Conservation (phyloP, 2,797 vertebrate genomes). For the Cirrhinus molitorella region DNA sequence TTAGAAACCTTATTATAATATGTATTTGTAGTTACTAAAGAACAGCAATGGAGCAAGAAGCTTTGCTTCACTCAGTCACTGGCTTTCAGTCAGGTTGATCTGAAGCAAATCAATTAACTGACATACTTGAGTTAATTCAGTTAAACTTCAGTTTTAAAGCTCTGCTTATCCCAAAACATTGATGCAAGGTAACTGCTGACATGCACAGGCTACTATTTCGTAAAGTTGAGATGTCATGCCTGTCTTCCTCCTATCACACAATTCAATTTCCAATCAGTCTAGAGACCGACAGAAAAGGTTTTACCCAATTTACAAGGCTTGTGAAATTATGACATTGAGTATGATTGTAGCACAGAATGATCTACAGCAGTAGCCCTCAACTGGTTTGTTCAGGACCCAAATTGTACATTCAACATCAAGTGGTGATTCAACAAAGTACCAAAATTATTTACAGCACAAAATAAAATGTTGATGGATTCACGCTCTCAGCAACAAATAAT, state of each 20-base stretch:
- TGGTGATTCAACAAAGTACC: neutral
- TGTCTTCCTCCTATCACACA: neutral
- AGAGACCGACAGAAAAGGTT: neutral
- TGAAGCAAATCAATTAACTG: neutral
- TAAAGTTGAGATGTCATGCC: neutral
- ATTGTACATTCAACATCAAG: neutral
- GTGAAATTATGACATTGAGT: neutral
- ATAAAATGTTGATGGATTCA: neutral
- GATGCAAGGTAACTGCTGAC: neutral
- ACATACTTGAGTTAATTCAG: neutral
- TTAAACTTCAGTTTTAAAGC: neutral
- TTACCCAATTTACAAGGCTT: neutral
- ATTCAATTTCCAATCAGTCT: conserved; percentile 6
- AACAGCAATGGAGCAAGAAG: neutral
- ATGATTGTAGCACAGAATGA: neutral
- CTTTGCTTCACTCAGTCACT: neutral
- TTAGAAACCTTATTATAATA: no score
- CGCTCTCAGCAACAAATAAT: neutral
- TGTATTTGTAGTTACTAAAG: neutral
- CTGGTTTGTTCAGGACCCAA: neutral
- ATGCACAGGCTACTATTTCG: neutral
- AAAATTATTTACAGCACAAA: neutral
- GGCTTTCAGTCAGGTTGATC: neutral
- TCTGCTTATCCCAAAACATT: conserved; percentile 6
- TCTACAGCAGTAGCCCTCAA: neutral